Evolutionary conservation across 2,888 invertebrate genomes (phyloP).

Genomic region (Cryptocheilus praepositus): DNA sequence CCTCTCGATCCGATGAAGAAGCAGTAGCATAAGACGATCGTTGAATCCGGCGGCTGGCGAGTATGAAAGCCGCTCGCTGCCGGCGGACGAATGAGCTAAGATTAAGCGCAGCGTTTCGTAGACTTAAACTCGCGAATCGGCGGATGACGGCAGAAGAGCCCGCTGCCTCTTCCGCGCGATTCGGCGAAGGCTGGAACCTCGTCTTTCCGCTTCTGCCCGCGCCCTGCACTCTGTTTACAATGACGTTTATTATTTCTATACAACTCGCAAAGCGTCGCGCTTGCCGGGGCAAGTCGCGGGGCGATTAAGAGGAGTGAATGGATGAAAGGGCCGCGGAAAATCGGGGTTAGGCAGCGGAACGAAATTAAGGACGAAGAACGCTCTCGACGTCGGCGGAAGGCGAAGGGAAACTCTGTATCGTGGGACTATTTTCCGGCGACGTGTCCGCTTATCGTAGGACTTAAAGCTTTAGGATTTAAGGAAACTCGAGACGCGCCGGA

Average conservation of each 20-base stretch:
- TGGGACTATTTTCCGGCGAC: conserved; percentile 23
- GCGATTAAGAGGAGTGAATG: too few species aligned
- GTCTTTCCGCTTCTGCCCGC: not conserved
- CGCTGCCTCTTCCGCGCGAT: conserved; percentile 1
- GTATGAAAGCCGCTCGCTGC: not conserved
- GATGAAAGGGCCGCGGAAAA: too few species aligned
- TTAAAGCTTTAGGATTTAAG: conserved; percentile 15
- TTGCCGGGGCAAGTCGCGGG: too few species aligned
- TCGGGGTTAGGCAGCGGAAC: not conserved
- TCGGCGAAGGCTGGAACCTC: not conserved
- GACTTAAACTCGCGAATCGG: not conserved
- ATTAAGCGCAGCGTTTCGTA: not conserved
- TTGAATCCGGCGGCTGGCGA: not conserved
- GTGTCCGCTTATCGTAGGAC: too few species aligned
- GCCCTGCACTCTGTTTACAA: too few species aligned
- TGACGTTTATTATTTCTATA: too few species aligned
- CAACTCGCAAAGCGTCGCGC: too few species aligned
- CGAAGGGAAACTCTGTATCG: too few species aligned
- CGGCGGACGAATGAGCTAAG: not conserved
- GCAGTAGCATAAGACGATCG: not conserved
- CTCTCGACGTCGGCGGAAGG: not conserved
- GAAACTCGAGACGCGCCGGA: conserved; percentile 17
- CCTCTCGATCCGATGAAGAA: not conserved
- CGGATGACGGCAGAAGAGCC: conserved; percentile 5
- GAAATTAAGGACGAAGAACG: not conserved